A percentile compares a stretch with the other conserved stretches of the same genome.
Conservation (phyloP, 2,113 vertebrate species). For the Sphyrna mokarran region DNA sequence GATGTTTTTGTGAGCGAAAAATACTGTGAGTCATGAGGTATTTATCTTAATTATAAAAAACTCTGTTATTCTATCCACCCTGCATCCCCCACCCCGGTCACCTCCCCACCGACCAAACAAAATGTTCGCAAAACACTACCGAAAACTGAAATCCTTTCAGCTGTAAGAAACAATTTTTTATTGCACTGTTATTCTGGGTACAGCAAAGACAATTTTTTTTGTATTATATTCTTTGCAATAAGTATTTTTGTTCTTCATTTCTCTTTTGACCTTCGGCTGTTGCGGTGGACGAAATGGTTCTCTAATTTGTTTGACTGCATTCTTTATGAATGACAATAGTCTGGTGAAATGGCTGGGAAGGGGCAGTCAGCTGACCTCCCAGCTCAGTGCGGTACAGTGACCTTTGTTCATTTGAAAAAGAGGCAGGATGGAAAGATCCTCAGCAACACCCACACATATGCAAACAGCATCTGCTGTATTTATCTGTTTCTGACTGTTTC, state of each 20-base stretch:
- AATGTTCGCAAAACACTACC: not conserved
- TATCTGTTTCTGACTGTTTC: not conserved
- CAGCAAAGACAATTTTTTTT: not conserved
- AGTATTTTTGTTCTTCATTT: not conserved
- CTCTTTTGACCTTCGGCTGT: not conserved
- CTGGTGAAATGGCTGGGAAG: not conserved
- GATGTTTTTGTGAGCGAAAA: not conserved
- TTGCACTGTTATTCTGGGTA: not conserved
- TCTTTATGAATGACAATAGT: not conserved
- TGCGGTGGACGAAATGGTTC: not conserved
- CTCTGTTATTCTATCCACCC: not conserved
- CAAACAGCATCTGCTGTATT: not conserved
- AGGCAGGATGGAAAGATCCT: not conserved
- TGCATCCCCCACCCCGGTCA: no score
- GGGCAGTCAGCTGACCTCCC: not conserved
- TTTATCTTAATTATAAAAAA: not conserved
- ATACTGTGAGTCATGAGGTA: not conserved
- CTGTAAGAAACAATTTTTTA: not conserved
- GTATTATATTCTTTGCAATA: not conserved
- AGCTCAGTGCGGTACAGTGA: not conserved
- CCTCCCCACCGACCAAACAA: not conserved
- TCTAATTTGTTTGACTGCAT: not conserved
- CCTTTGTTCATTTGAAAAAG: slow-evolving; percentile 5
- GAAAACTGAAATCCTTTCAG: not conserved
- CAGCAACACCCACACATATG: not conserved